Conservation (phyloP, 2,888 invertebrate genomes). For the Tetranychus piercei region DNA sequence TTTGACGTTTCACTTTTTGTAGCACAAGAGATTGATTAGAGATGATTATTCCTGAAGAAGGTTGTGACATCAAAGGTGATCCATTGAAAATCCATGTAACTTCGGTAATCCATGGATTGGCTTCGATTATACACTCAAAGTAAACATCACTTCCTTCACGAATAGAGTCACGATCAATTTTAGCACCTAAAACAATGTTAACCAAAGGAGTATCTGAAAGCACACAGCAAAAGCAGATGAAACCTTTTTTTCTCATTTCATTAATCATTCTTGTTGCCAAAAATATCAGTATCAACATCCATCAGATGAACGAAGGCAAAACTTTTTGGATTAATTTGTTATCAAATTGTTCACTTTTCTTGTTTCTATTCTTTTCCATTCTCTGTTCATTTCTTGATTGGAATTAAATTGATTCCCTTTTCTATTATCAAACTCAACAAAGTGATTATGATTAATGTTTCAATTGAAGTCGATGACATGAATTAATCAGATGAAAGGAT, state of each 20-base stretch:
- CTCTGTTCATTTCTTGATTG: too few species aligned
- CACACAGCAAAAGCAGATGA: not conserved
- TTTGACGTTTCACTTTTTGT: slow-evolving; percentile 27
- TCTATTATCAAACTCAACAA: too few species aligned
- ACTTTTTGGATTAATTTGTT: too few species aligned
- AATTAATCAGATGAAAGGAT: too few species aligned
- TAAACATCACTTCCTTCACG: slow-evolving; percentile 81
- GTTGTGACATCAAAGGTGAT: slow-evolving; percentile 24
- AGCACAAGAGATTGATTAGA: slow-evolving; percentile 28
- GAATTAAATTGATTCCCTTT: too few species aligned
- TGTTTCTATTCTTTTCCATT: too few species aligned
- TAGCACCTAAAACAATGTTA: slow-evolving; percentile 58
- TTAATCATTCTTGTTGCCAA: too few species aligned
- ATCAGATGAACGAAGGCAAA: too few species aligned
- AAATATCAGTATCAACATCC: too few species aligned
- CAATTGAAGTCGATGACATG: too few species aligned
- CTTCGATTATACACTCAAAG: slow-evolving; percentile 74
- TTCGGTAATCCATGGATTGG: slow-evolving; percentile 65
- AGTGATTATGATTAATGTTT: too few species aligned
- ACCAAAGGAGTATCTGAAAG: slow-evolving; percentile 62
- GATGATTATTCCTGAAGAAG: slow-evolving; percentile 27
- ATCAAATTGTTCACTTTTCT: too few species aligned
- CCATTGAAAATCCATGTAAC: slow-evolving; percentile 47
- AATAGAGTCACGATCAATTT: slow-evolving; percentile 59
- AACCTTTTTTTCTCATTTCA: not conserved